These are phyloP conservation scores for Hydroisotoma schaefferi DNA, from an alignment of 2,888 invertebrate genomes.

Conservation along the genomic window DNA sequence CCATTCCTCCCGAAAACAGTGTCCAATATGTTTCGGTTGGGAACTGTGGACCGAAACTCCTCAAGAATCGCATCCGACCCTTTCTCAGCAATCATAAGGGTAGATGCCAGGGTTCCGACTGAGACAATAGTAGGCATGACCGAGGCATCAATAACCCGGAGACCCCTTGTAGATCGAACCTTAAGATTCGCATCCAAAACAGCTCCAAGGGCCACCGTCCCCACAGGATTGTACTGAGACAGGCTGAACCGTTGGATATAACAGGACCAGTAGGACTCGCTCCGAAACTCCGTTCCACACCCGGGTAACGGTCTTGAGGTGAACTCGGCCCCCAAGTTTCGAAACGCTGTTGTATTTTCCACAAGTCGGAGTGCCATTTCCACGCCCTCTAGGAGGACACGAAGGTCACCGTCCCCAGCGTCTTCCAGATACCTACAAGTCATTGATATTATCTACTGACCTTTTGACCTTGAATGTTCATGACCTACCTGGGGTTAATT, in stretches of 20 bases:
- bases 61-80: constrained; percentile 23
- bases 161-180: background rate
- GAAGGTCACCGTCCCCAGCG: constrained; percentile 20
- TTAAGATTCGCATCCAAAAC: background rate
- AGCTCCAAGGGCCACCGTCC: constrained; percentile 18
- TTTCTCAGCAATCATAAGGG: constrained; percentile 34
- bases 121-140: constrained; percentile 20
- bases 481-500: constrained; percentile 29
- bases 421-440: constrained; percentile 34
- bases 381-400: constrained; percentile 24
- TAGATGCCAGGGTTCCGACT: constrained; percentile 21
- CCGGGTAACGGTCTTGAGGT: constrained; percentile 32
- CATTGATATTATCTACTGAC: too few species aligned
- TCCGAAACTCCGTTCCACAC: constrained; percentile 24
- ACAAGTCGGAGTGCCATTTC: constrained; percentile 29
- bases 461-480: too few species aligned
- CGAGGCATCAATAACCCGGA: constrained; percentile 7
- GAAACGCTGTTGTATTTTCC: constrained; percentile 34
- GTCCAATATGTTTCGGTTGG: background rate
- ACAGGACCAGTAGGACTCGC: constrained; percentile 17
- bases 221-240: constrained; percentile 1
- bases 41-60: background rate
- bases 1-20: constrained; percentile 1
- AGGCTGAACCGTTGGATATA: constrained; percentile 14
- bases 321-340: constrained; percentile 24